Evolutionary conservation across 2,797 vertebrate species (phyloP), one percentile per base, ranked within the genome.

Genomic region (Paratrypauchen microcephalus): DNA sequence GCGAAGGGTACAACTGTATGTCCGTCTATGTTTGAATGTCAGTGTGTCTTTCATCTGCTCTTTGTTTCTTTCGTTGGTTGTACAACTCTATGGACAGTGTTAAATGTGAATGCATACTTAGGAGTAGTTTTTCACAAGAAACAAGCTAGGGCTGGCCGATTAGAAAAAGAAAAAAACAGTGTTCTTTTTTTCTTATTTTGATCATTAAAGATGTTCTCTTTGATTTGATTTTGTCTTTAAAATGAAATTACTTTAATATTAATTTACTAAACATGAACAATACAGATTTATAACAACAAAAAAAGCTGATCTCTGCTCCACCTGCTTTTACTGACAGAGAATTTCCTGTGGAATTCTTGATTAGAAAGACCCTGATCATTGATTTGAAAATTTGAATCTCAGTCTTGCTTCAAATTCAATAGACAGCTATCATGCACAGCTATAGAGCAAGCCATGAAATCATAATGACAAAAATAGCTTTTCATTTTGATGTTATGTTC

Each of bases 21-120:
- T 81, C 66, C 16, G 15, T 81, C 64, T 75, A 69, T 77, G 67
- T 66, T 70, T 80, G 65, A 76, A 72, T 79, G 77, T 85, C 69
- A 72, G 70, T 48, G 8, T 69, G 70, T 48, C 78, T 75, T 84
- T 80, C 48, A 75, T 82, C 6, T 39, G 15, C 18, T 12, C 13
- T 61, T 72, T 73, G 58, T 61, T 74, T 28, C 71, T 63, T 48
- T 70, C 61, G 23, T 21, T 12, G 26, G 26, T 28, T 8, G 26
- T 58, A 30, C 56, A 30, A 24, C 23, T 15, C 54, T 24, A 6
- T 56, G 50, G 0, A 55, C 52, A 12, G 56, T 58, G 56, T 30
- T 7, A 58, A 58, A 58, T 18, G 24, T 8, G 26, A 58, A 58
- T 8, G 12, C 32, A 36, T 24, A 9, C 21, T 24, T 9, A 55